Conservation (phyloP, 1,140 invertebrate genomes). For the Hycleus phaleratus region DNA sequence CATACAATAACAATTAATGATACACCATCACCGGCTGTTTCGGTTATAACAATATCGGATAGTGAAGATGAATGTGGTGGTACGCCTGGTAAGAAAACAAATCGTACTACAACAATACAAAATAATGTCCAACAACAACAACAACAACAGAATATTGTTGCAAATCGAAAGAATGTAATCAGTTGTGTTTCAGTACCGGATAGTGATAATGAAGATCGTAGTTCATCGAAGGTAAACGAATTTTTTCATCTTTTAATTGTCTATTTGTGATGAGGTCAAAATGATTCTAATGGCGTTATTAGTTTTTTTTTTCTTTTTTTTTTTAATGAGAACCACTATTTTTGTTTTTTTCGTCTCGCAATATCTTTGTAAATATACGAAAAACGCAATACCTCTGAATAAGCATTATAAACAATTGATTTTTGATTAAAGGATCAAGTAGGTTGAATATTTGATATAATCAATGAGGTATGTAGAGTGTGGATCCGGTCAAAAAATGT, state of each 20-base stretch:
- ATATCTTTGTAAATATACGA: too few relatives aligned
- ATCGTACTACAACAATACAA: constrained; percentile 1
- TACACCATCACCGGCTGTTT: constrained; percentile 89
- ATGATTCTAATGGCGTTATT: neutral
- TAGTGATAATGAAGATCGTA: constrained; percentile 66
- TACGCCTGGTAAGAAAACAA: constrained; percentile 38
- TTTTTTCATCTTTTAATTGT: neutral
- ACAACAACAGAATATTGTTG: neutral
- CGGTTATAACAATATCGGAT: constrained; percentile 93
- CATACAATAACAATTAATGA: constrained; percentile 81
- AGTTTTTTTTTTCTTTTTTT: neutral
- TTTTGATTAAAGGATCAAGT: too few relatives aligned
- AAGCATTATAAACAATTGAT: too few relatives aligned
- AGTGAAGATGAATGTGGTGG: constrained; percentile 75
- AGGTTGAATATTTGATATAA: too few relatives aligned
- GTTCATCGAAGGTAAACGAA: constrained; percentile 31
- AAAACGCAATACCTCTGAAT: too few relatives aligned
- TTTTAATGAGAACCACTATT: neutral
- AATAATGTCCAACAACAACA: neutral
- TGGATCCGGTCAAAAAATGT: too few relatives aligned
- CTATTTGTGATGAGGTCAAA: too few relatives aligned
- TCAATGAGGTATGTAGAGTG: too few relatives aligned
- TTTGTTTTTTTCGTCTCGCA: neutral
- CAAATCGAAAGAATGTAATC: constrained; percentile 61
- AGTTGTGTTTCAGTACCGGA: constrained; percentile 77